Base-by-base conservation (phyloP, 2,888 invertebrate genomes). In the Meghimatium bilineatum region DNA sequence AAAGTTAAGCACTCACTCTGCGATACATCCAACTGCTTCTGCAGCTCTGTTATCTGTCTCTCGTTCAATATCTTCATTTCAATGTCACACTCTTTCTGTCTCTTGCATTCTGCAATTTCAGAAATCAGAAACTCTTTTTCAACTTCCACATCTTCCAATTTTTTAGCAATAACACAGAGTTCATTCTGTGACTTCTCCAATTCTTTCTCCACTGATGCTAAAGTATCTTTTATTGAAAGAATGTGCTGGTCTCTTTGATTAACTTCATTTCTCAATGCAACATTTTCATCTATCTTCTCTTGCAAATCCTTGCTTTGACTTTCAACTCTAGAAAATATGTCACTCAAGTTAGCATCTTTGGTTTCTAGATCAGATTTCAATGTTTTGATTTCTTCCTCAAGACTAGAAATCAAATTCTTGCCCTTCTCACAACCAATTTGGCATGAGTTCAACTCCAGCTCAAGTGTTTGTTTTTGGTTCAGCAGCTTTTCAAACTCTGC, bases 301-400 rank as follows among this genome's bases (percentile, higher is more conserved):
- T 82, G 34, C n/a, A 82, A n/a, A 6, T 82, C 71, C 49, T 32
- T 49, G 3, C 36, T 3, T 17, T n/a, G 32, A 26, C 76, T 82
- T 44, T 75, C 29, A 44, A 75, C 1, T 0, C 29, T 26, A 26
- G 34, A 69, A 49, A 14, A 26, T 20, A 66, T 34, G 17, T 82
- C 76, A 52, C 34, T 10, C 44, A 76, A 10, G 14, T 14, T n/a
- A 3, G 1, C 34, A 26, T 32, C 76, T 52, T 67, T 82, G 6
- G 12, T 49, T 20, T 76, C 82, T 26, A 82, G 32, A 8, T 66
- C 49, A n/a, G 44, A 17, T 67, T 76, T 82, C 63, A 82, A n/a
- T 32, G 49, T 63, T 49, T 32, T 29, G 44, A 74, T 63, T 74
- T 81, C 81, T 5, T 44, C 44, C 0, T 63, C 32, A 8, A 81